Evolutionary conservation across 2,797 vertebrate genomes (phyloP).

Genomic region (Gobio occitaniae): DNA sequence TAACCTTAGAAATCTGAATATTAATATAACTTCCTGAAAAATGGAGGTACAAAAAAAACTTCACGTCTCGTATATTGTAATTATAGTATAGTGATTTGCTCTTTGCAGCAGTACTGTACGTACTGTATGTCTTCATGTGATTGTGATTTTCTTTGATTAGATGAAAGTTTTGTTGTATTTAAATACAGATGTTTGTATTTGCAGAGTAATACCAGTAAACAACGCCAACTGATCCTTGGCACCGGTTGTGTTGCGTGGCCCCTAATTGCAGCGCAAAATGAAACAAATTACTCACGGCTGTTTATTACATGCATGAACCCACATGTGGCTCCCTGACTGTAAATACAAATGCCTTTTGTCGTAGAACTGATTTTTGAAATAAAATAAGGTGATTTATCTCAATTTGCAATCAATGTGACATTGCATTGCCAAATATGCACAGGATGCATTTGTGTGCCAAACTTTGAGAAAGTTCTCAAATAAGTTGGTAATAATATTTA

Average conservation of each 20-base stretch:
- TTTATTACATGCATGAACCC: slow-evolving; percentile 62
- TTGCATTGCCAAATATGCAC: not conserved
- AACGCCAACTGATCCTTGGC: slow-evolving; percentile 22
- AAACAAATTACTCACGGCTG: slow-evolving; percentile 70
- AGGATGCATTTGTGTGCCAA: not conserved
- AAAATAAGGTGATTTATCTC: not conserved
- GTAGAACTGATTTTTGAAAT: slow-evolving; percentile 16
- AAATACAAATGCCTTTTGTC: slow-evolving; percentile 63
- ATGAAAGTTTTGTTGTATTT: slow-evolving; percentile 17
- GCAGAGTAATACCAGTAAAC: slow-evolving; percentile 32
- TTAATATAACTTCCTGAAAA: not conserved
- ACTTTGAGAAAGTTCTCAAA: not conserved
- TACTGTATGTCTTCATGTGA: not conserved
- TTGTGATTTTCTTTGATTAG: slow-evolving; percentile 4
- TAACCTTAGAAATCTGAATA: not conserved
- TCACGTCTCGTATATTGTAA: not conserved
- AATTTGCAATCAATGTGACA: not conserved
- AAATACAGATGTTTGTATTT: slow-evolving; percentile 46
- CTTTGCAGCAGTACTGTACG: not conserved
- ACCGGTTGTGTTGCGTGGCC: slow-evolving; percentile 52
- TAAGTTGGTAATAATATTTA: not conserved
- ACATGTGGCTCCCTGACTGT: slow-evolving; percentile 69
- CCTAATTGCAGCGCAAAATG: slow-evolving; percentile 61
- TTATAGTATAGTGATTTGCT: not conserved
- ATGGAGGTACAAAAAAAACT: not conserved